Conservation (phyloP, 2,113 vertebrate genomes). For the Ploceus nigricollis region DNA sequence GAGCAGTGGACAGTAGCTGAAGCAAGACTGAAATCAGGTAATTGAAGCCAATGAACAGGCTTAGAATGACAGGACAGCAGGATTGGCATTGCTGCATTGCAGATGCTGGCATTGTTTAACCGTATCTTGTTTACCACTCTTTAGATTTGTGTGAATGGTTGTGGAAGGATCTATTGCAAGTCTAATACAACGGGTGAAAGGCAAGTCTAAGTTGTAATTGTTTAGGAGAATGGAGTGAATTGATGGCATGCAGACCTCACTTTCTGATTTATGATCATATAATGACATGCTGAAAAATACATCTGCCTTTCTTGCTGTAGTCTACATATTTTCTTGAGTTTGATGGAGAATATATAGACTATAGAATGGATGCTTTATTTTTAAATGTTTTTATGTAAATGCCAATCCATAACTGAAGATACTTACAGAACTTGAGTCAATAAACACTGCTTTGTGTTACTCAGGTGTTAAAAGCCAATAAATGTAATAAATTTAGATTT, state of each 20-base stretch:
- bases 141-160: neutral
- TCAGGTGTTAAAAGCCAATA: neutral
- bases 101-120: neutral
- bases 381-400: neutral
- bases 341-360: neutral
- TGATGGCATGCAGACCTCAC: neutral
- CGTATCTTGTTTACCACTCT: neutral
- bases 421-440: neutral
- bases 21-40: neutral
- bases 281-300: neutral
- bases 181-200: neutral
- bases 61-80: neutral
- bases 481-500: neutral
- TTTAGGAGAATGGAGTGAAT: neutral
- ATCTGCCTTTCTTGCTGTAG: neutral
- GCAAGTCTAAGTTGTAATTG: neutral
- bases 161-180: neutral
- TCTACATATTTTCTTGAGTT: neutral
- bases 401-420: neutral
- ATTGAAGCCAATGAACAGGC: neutral
- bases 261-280: neutral
- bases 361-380: neutral
- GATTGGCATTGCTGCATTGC: neutral
- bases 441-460: neutral
- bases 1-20: conserved; percentile 5